A percentile compares a stretch with the other conserved stretches of the same genome.
phyloP scores from a whole-genome alignment of 1,140 invertebrate genomes.

The Diabrotica undecimpunctata region DNA sequence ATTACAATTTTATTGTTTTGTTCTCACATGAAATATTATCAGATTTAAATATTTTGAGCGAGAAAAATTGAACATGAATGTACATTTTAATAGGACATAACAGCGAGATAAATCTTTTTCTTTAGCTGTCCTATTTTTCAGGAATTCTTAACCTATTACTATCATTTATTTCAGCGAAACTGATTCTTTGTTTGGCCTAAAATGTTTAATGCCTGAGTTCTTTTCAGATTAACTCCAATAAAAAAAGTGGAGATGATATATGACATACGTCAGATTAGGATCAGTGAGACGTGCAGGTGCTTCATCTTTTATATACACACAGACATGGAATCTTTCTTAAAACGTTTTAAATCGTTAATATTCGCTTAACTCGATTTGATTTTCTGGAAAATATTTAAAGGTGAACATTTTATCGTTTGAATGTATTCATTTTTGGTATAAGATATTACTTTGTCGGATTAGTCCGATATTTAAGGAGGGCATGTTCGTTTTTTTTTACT shows the following conservation, averaged over 20 bases:
- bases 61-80: too few species aligned
- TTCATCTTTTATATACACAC: constrained; percentile 17
- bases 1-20: too few species aligned
- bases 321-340: constrained; percentile 9
- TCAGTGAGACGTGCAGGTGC: constrained; percentile 25
- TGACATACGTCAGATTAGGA: constrained; percentile 30
- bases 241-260: constrained; percentile 28
- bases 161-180: too few species aligned
- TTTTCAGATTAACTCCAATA: constrained; percentile 1
- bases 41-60: too few species aligned
- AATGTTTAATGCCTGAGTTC: not conserved
- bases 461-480: too few species aligned
- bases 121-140: too few species aligned
- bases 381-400: constrained; percentile 21
- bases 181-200: not conserved
- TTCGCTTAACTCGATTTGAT: constrained; percentile 18
- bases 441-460: too few species aligned
- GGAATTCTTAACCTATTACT: too few species aligned
- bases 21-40: too few species aligned
- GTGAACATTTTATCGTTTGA: not conserved
- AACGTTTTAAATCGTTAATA: not conserved
- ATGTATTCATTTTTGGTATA: not conserved
- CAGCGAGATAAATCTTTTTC: too few species aligned
- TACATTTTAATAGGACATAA: too few species aligned
- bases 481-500: too few species aligned